These are phyloP conservation scores for Sorex maritimensis DNA, from an alignment of 2,797 vertebrate species.

Conservation along the genomic window DNA sequence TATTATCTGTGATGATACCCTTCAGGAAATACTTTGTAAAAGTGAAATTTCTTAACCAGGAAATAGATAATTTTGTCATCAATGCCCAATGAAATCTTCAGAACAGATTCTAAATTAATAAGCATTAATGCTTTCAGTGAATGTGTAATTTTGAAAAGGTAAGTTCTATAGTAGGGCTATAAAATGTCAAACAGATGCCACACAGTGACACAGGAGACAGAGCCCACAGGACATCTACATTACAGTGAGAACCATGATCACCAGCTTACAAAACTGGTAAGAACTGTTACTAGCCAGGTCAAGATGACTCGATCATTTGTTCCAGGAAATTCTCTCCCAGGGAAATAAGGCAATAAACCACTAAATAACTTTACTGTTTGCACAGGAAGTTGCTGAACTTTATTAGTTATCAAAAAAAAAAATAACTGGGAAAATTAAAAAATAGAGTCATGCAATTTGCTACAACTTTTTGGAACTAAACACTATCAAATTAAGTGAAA, in stretches of 20 bases:
- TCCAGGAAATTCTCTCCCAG: not conserved
- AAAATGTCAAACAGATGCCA: too few species aligned
- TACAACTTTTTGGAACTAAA: too few species aligned
- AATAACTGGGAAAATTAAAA: too few species aligned
- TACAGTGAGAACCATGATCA: not conserved
- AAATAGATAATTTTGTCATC: too few species aligned
- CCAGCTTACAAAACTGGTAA: not conserved
- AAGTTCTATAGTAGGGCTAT: not conserved
- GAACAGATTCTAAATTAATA: too few species aligned
- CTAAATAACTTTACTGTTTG: not conserved
- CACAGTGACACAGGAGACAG: not conserved
- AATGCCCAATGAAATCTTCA: too few species aligned
- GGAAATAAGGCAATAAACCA: not conserved
- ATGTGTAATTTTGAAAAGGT: constrained; percentile 5
- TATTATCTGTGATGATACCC: not conserved
- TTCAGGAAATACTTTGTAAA: not conserved
- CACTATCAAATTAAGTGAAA: too few species aligned
- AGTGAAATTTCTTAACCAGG: not conserved
- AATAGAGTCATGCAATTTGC: too few species aligned
- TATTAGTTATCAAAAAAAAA: too few species aligned
- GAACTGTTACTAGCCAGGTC: not conserved
- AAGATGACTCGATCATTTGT: not conserved
- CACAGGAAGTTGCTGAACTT: constrained; percentile 29
- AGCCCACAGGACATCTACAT: not conserved
- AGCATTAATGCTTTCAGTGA: too few species aligned